Base-by-base conservation (phyloP, 1,140 invertebrate species). In the Zaprionus camerounensis region DNA sequence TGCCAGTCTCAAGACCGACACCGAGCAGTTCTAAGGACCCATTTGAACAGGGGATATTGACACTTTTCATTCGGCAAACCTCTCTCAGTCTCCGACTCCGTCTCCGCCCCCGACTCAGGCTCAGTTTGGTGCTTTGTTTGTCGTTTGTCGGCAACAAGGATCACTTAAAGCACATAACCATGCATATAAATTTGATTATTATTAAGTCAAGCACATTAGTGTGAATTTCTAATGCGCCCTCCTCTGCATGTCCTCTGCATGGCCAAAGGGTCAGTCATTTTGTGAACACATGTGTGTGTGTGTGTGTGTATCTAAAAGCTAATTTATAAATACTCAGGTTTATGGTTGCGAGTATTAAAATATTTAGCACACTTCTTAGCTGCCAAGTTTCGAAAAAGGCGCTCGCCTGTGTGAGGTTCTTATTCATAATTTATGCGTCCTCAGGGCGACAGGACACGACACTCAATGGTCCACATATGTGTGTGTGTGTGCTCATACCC, bases 131-230 rank as follows among this genome's bases (percentile, higher is more conserved):
- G 28, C 20, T 46, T 44, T 34, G 31, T 34, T 55, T 24, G 20
- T 70, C 71, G 69, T 67, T 64, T 62, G 55, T 46, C 41, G 58
- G 49, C 57, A 61, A 49, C 46, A 62, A 55, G 71, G 61, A 71
- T 76, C 82, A 79, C 72, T 80, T 81, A 81, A 78, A 90, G 76
- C 75, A 92, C 91, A 92, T 92, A 92, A 92, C 91, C 88, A 91
- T 92, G 91, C 91, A 92, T 92, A 92, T 92, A 92, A 92, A 92
- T 92, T 92, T 92, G 91, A 92, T 92, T 92, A 92, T 92, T 92
- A 92, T 92, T 92, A 92, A 92, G 87, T 90, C 85, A 78, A 69
- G 84, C 87, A 92, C 91, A 92, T 92, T 92, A 91, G 81, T 92
- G 76, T 71, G 91, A 82, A 92, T 92, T 85, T 85, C 91, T 91